phyloP scores from a whole-genome alignment of 2,113 vertebrate species.

The Columba janthina region DNA sequence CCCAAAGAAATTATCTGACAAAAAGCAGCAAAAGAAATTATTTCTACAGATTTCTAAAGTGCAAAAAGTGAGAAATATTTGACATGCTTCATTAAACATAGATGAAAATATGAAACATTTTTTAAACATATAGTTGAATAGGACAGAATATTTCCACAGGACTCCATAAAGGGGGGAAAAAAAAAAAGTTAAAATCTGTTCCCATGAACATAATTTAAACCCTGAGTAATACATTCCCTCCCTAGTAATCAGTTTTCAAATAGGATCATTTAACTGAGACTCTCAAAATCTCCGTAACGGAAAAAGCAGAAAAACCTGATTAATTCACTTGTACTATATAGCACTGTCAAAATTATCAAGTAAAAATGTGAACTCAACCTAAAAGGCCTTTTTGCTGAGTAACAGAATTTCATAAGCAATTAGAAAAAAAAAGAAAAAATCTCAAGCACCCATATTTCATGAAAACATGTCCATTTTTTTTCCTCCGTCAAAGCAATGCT shows the following conservation, averaged over 20 bases:
- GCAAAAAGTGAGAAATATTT: not conserved
- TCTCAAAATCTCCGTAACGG: not conserved
- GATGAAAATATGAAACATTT: not conserved
- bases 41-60: not conserved
- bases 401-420: constrained; percentile 1
- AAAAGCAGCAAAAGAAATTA: not conserved
- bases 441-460: not conserved
- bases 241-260: not conserved
- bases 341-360: constrained; percentile 19
- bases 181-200: not conserved
- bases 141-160: not conserved
- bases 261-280: not conserved
- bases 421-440: not conserved
- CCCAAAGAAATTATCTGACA: not conserved
- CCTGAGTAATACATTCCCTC: not conserved
- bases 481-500: not conserved
- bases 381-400: not conserved
- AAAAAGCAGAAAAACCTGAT: not conserved
- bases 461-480: not conserved
- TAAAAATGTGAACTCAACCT: constrained; percentile 16
- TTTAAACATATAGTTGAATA: not conserved
- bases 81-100: not conserved
- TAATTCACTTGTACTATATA: not conserved
- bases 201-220: constrained; percentile 6
- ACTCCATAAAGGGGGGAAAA: not conserved